Percentiles rank a stretch among this genome's conserved stretches.
phyloP scores from a whole-genome alignment of 2,888 invertebrate species.

The Ypsolopha sequella region DNA sequence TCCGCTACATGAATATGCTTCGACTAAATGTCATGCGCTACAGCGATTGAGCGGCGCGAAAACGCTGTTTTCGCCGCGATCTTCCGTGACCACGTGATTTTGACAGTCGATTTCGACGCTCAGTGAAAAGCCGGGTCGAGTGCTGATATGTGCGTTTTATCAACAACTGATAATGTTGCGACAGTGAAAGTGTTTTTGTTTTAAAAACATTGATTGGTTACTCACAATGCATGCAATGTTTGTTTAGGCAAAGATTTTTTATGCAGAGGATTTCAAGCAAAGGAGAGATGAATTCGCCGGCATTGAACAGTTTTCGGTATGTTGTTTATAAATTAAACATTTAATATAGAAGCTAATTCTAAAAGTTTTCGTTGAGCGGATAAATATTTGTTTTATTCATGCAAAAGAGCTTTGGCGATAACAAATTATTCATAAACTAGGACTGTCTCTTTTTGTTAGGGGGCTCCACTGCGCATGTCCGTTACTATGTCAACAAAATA shows the following conservation, averaged over 20 bases:
- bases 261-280: neutral
- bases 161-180: constrained; percentile 17
- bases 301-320: constrained; percentile 53
- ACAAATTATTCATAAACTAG: too few species aligned
- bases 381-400: too few species aligned
- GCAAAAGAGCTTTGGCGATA: too few species aligned
- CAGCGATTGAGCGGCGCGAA: constrained; percentile 39
- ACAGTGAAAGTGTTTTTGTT: constrained; percentile 40
- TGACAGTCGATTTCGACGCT: constrained; percentile 39
- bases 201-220: constrained; percentile 24
- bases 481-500: constrained; percentile 55
- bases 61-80: constrained; percentile 43
- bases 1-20: constrained; percentile 60
- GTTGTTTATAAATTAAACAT: constrained; percentile 15
- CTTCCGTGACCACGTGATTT: constrained; percentile 54
- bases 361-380: too few species aligned
- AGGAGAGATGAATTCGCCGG: constrained; percentile 16
- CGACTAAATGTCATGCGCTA: constrained; percentile 53
- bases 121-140: constrained; percentile 29
- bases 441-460: constrained; percentile 9
- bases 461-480: constrained; percentile 51
- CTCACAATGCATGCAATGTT: too few species aligned
- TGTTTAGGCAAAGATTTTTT: constrained; percentile 27
- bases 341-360: too few species aligned
- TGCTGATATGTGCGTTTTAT: constrained; percentile 3